Conservation (phyloP, 2,888 invertebrate genomes). For the Nymphalis urticae region DNA sequence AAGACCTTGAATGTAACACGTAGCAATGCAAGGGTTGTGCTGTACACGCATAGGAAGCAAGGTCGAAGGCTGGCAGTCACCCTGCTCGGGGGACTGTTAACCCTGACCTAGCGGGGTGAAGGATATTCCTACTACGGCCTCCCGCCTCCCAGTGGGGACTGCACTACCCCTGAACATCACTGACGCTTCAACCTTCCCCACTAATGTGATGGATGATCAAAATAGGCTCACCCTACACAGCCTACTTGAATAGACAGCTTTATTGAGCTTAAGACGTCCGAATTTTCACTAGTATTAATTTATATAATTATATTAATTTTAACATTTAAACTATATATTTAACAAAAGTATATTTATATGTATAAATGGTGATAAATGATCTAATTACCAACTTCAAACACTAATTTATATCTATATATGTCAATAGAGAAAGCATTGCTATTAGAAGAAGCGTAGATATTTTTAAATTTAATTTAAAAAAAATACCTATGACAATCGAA, state of each 20-base stretch:
- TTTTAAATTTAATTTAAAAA: too few species aligned
- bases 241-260: conserved; percentile 1
- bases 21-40: conserved; percentile 34
- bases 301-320: not conserved
- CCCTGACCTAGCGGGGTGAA: conserved; percentile 81
- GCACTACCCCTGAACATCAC: conserved; percentile 59
- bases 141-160: conserved; percentile 59
- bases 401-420: too few species aligned
- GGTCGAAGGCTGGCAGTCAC: conserved; percentile 77
- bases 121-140: conserved; percentile 77
- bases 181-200: conserved; percentile 71
- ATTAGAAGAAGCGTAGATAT: too few species aligned
- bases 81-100: conserved; percentile 77
- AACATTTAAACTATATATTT: not conserved
- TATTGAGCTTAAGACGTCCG: not conserved
- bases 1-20: conserved; percentile 21
- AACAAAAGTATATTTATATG: too few species aligned
- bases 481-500: too few species aligned
- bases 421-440: too few species aligned
- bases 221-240: conserved; percentile 34
- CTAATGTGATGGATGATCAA: conserved; percentile 60
- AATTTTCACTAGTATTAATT: not conserved
- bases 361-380: too few species aligned
- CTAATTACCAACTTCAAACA: too few species aligned
- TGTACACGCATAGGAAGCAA: conserved; percentile 55